A percentile compares a stretch with the other conserved stretches of the same genome.
Evolutionary conservation across 2,797 vertebrate genomes (phyloP).

Genomic region (Xenentodon cancila): DNA sequence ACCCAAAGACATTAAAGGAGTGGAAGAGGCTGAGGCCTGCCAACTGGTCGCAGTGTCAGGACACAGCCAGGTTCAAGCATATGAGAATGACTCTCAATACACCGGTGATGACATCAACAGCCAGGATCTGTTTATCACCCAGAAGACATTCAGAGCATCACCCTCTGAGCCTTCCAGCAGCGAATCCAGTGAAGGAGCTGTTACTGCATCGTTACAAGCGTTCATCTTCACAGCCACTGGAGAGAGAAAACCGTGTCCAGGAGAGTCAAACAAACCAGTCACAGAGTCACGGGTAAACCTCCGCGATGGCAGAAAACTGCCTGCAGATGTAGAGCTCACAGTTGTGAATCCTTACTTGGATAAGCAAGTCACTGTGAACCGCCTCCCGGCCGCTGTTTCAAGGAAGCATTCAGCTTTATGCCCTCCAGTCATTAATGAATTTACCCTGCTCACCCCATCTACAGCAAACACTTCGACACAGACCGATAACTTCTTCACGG

Average conservation of each 20-base stretch:
- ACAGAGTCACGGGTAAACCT: neutral
- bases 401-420: neutral
- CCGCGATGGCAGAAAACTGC: neutral
- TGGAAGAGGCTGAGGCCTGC: neutral
- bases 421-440: neutral
- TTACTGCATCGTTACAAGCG: neutral
- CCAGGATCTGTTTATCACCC: conserved; percentile 86
- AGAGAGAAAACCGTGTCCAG: neutral
- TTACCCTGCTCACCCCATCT: neutral
- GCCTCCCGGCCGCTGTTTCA: neutral
- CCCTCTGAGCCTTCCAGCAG: conserved; percentile 55
- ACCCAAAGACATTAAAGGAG: neutral
- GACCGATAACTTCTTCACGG: conserved; percentile 83
- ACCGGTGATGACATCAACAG: conserved; percentile 74
- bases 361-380: neutral
- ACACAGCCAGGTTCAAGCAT: neutral
- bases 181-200: conserved; percentile 33
- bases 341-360: conserved; percentile 10
- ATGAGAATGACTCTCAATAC: conserved; percentile 50
- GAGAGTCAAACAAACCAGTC: conserved; percentile 3
- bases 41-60: neutral
- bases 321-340: neutral
- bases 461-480: conserved; percentile 70
- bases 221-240: neutral
- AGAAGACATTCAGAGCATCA: conserved; percentile 73